Evolutionary conservation across 2,888 invertebrate genomes (phyloP).

Genomic region (Sepiola atlantica): DNA sequence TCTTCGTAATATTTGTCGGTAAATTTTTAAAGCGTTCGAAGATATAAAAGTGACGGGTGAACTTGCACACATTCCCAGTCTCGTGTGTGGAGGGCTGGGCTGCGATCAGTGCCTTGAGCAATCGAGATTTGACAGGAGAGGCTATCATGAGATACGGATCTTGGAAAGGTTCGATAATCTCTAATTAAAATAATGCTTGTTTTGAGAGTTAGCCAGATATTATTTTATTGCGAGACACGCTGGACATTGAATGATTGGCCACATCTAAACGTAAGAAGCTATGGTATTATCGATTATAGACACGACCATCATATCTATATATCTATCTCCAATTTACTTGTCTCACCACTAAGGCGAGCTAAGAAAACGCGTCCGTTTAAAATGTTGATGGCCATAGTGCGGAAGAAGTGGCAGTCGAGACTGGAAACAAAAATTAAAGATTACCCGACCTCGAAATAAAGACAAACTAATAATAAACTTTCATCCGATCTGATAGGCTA

Average conservation of each 20-base stretch:
- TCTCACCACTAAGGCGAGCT: too few species aligned
- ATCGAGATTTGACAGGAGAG: not conserved
- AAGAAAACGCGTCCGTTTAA: too few species aligned
- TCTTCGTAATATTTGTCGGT: not conserved
- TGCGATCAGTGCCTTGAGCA: not conserved
- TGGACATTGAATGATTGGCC: slow-evolving; percentile 32
- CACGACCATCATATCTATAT: too few species aligned
- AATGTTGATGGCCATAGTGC: too few species aligned
- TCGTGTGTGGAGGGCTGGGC: not conserved
- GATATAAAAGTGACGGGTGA: not conserved
- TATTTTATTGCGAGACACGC: not conserved
- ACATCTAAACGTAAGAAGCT: not conserved
- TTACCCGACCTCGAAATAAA: too few species aligned
- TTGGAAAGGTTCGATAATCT: slow-evolving; percentile 20
- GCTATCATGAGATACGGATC: too few species aligned
- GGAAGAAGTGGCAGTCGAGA: too few species aligned
- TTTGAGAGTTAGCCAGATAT: not conserved
- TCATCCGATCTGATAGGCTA: too few species aligned
- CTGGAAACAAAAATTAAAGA: too few species aligned
- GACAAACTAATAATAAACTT: too few species aligned
- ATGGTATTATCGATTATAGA: not conserved
- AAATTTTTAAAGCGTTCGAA: not conserved
- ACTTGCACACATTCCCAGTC: not conserved
- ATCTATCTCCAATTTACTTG: too few species aligned
- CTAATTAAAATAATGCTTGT: slow-evolving; percentile 32